phyloP scores from a whole-genome alignment of 2,888 invertebrate genomes.

The Euplagia quadripunctaria region DNA sequence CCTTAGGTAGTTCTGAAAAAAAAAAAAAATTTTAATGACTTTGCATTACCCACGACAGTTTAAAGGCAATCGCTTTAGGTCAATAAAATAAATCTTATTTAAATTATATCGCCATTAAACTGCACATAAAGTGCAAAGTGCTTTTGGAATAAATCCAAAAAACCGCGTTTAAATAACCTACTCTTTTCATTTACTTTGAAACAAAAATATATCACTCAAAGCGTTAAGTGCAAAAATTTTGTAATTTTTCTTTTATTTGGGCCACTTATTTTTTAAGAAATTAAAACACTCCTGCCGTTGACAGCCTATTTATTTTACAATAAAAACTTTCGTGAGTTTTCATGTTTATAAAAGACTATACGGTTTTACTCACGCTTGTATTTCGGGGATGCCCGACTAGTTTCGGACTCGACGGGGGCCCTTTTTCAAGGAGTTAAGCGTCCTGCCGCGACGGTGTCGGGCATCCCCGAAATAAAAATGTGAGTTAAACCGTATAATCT shows the following conservation, averaged over 20 bases:
- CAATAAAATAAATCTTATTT: constrained; percentile 35
- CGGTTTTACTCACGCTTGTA: too few species aligned
- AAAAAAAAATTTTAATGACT: background rate
- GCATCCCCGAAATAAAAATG: too few species aligned
- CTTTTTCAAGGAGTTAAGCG: too few species aligned
- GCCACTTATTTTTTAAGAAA: background rate
- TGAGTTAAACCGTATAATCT: too few species aligned
- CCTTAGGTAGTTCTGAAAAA: too few species aligned
- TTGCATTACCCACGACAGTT: constrained; percentile 13
- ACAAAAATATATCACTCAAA: constrained; percentile 1
- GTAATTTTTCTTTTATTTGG: background rate
- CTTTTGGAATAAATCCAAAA: constrained; percentile 52
- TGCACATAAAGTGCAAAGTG: constrained; percentile 43
- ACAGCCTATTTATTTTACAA: too few species aligned
- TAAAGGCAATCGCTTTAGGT: constrained; percentile 26
- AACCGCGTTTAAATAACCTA: constrained; percentile 21
- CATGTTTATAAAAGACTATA: too few species aligned
- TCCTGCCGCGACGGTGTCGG: too few species aligned
- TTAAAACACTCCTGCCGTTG: too few species aligned
- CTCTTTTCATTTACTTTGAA: constrained; percentile 14
- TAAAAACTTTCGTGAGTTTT: too few species aligned
- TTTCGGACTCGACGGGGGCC: too few species aligned
- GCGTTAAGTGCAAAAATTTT: background rate
- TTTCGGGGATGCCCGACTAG: too few species aligned
- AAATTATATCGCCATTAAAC: constrained; percentile 49